Base-by-base conservation (phyloP, 2,888 invertebrate genomes). In the Hipparchia sbordonii region DNA sequence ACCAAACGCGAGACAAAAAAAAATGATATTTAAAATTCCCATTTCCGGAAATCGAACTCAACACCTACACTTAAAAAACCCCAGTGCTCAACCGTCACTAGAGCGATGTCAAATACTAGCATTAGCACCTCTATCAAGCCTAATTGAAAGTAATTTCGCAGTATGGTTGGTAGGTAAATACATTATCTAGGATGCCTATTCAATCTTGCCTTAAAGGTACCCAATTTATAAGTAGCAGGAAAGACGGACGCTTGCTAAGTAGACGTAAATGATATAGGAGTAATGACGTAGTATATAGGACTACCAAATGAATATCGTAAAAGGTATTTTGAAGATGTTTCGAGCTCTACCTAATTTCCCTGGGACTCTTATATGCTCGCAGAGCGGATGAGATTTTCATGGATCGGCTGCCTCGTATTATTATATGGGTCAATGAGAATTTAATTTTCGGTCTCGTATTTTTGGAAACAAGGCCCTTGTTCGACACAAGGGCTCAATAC, bases 321-420 rank as follows among this genome's bases (percentile, higher is more conserved):
- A 68, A 68, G 59, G 67, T 68, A 57, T 56, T 57, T 48, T 23
- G 54, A 51, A 70, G 66, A 46, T 76, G 74, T 76, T 76, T 74
- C 60, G n/a, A 62, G 68, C 56, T 59, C 52, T 79, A 79, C 78
- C 77, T 78, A 78, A 79, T 77, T 76, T 74, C 77, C 68, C 23
- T 66, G 76, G 80, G 79, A 77, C 79, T 74, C 63, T 74, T 77
- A 77, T 62, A 73, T 79, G 79, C 74, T 82, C 82, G 80, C 83
- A 82, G 84, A 82, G 82, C 81, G 82, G 79, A 79, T 78, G 80
- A 83, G 78, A 85, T 81, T 84, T 78, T 84, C 81, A 87, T 82
- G 85, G 83, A 82, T 83, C 82, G 82, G 68, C 72, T 74, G 76
- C 75, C 81, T 77, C 79, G 80, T 82, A 83, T 82, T 82, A 81